These are phyloP conservation scores for Vollenhovia emeryi DNA, from an alignment of 1,140 invertebrate species.

Conservation along the genomic window DNA sequence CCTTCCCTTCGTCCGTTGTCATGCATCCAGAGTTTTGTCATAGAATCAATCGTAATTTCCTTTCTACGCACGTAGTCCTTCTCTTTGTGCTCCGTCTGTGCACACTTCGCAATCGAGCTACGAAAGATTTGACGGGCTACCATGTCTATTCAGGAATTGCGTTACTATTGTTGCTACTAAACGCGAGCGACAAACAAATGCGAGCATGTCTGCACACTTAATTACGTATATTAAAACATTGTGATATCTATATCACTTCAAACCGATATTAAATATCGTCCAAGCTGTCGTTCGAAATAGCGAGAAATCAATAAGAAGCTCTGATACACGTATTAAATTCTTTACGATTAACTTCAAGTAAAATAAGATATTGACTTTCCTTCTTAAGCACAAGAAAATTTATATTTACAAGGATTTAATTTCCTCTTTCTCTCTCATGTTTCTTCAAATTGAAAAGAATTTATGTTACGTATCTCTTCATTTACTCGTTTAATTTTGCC, in stretches of 20 bases:
- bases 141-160: neutral
- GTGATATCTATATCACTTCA: neutral
- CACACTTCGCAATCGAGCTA: neutral
- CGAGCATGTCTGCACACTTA: neutral
- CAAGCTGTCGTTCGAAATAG: neutral
- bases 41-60: conserved; percentile 26
- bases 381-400: neutral
- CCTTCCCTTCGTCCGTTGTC: neutral
- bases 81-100: neutral
- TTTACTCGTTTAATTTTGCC: neutral
- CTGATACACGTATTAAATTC: neutral
- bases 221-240: conserved; percentile 1
- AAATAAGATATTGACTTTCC: neutral
- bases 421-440: neutral
- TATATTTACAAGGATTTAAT: neutral
- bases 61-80: conserved; percentile 40
- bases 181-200: neutral
- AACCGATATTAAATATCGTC: neutral
- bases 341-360: neutral
- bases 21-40: conserved; percentile 12
- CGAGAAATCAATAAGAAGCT: neutral
- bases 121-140: conserved; percentile 20
- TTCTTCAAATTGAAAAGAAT: neutral
- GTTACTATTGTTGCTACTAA: conserved; percentile 13
- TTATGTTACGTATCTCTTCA: neutral